Conservation (phyloP, 2,113 vertebrate species). For the Acinonyx jubatus region DNA sequence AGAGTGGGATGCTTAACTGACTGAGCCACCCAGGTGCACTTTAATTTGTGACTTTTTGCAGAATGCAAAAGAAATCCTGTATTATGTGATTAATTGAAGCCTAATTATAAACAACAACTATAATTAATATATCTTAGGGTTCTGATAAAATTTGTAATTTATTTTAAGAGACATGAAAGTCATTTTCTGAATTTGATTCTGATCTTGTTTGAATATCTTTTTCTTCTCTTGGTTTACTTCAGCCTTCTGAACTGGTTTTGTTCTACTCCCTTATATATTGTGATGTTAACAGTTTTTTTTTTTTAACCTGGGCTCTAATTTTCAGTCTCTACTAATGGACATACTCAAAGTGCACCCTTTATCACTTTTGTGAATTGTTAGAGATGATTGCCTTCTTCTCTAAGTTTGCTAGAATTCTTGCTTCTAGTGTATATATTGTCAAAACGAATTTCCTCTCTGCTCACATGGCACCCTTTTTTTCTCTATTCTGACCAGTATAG, state of each 20-base stretch:
- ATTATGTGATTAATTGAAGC: neutral
- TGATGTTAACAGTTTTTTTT: neutral
- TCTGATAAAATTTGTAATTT: neutral
- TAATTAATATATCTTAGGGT: neutral
- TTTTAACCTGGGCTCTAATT: neutral
- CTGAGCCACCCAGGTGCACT: too few relatives aligned
- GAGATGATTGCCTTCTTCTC: neutral
- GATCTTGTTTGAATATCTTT: neutral
- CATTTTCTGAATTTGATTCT: slow-evolving; percentile 10
- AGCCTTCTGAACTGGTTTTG: neutral
- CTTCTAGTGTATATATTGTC: neutral
- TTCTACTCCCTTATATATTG: neutral
- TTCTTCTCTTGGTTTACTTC: neutral
- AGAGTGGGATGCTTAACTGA: too few relatives aligned
- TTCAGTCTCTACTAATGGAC: neutral
- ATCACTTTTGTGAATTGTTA: neutral
- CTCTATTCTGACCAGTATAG: neutral
- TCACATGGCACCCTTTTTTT: neutral
- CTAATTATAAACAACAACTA: neutral
- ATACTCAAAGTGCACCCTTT: neutral
- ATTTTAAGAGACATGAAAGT: neutral
- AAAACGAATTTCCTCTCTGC: slow-evolving; percentile 16
- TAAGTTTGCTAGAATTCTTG: neutral
- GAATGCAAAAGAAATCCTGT: neutral
- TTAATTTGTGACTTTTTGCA: neutral